These are phyloP conservation scores for Hirtodrosophila confusa DNA, from an alignment of 2,888 invertebrate genomes.

Conservation along the genomic window DNA sequence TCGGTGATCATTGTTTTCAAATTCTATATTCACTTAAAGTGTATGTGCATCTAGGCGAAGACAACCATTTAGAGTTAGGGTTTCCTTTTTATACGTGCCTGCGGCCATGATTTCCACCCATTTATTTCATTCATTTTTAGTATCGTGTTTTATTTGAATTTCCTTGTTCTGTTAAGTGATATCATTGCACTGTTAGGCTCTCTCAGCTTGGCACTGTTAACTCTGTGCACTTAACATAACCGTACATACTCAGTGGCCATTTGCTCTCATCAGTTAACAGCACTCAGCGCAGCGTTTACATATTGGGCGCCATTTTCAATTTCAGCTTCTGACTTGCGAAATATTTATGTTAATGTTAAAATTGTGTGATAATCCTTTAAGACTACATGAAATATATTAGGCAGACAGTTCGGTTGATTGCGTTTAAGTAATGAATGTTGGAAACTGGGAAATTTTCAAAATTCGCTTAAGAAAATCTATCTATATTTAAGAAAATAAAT, in stretches of 20 bases:
- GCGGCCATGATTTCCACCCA: background rate
- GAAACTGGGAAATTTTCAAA: too few species aligned
- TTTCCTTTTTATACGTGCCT: background rate
- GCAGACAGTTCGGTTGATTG: too few species aligned
- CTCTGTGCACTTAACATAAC: constrained; percentile 8
- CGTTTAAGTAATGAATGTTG: too few species aligned
- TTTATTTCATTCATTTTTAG: constrained; percentile 31
- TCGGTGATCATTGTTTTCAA: background rate
- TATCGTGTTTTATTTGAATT: constrained; percentile 22
- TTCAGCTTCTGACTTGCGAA: too few species aligned
- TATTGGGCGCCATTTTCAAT: constrained; percentile 28
- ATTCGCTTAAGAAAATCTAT: too few species aligned
- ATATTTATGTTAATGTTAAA: background rate
- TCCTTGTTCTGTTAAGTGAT: constrained; percentile 9
- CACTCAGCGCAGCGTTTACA: constrained; percentile 22
- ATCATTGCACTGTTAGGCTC: constrained; percentile 7
- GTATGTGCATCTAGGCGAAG: background rate
- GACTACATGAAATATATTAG: too few species aligned
- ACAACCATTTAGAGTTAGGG: background rate
- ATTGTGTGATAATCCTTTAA: too few species aligned
- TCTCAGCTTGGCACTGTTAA: constrained; percentile 33
- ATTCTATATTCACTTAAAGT: background rate
- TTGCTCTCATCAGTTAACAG: constrained; percentile 17
- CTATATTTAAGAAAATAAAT: too few species aligned
- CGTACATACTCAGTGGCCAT: background rate